Evolutionary conservation across 2,113 vertebrate genomes (phyloP).

Genomic region (Jacana jacana): DNA sequence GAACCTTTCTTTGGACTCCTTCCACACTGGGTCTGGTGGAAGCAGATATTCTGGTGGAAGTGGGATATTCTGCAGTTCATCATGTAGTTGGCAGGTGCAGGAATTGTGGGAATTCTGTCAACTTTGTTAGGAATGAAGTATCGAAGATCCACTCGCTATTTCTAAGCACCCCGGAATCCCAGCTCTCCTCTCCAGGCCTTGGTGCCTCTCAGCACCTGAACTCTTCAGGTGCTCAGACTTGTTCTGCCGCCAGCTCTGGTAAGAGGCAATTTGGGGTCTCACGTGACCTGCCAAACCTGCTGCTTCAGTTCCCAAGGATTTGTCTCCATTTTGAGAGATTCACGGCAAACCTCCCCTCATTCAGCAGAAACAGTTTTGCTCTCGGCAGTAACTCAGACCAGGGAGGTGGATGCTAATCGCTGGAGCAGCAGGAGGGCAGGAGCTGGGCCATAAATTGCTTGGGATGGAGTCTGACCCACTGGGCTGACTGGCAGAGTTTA

Average conservation of each 20-base stretch:
- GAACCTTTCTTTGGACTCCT: not conserved
- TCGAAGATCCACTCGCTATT: not conserved
- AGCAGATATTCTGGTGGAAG: not conserved
- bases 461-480: not conserved
- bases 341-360: not conserved
- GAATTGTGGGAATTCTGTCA: not conserved
- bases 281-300: not conserved
- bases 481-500: not conserved
- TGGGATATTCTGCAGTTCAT: not conserved
- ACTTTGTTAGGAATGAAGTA: not conserved
- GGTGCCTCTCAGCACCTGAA: not conserved
- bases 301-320: not conserved
- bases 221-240: not conserved
- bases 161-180: not conserved
- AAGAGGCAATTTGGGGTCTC: not conserved
- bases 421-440: not conserved
- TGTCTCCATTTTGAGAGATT: not conserved
- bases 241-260: not conserved
- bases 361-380: not conserved
- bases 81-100: not conserved
- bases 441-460: rapidly evolving
- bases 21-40: not conserved
- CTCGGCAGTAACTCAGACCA: not conserved
- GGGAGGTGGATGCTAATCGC: not conserved
- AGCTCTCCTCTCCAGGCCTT: not conserved